A percentile compares a stretch with the other conserved stretches of the same genome.
These are phyloP conservation scores for Erebia aethiops DNA, from an alignment of 2,888 invertebrate species.

Conservation along the genomic window DNA sequence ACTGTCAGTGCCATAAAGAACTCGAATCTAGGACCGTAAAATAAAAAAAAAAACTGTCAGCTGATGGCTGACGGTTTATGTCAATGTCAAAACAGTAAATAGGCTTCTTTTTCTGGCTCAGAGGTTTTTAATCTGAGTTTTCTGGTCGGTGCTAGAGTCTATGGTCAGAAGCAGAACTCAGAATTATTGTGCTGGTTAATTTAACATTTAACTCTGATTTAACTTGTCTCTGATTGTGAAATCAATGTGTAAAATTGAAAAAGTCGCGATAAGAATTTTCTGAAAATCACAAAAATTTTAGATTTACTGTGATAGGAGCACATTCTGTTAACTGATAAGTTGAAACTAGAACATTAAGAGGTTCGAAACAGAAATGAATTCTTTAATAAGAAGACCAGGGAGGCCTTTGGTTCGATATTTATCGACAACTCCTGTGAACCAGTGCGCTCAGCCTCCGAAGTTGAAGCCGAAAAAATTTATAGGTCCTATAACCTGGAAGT, in stretches of 20 bases:
- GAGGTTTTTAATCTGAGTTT: no score
- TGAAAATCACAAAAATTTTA: conserved; percentile 1
- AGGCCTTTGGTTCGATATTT: conserved; percentile 56
- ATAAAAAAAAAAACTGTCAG: no score
- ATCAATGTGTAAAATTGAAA: no score
- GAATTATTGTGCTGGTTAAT: no score
- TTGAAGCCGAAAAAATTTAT: conserved; percentile 56
- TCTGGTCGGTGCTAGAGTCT: no score
- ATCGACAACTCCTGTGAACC: conserved; percentile 60
- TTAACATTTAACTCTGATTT: no score
- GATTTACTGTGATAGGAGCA: conserved; percentile 27
- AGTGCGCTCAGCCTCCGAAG: conserved; percentile 65
- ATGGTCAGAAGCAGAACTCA: no score
- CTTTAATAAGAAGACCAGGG: conserved; percentile 56
- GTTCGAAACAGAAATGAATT: conserved; percentile 57
- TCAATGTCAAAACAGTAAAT: no score
- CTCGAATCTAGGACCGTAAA: no score
- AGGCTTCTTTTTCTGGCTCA: no score
- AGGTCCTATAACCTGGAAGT: conserved; percentile 92
- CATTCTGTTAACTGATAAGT: conserved; percentile 37
- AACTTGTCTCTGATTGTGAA: background rate
- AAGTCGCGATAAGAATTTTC: background rate
- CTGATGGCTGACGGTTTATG: no score
- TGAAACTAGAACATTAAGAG: conserved; percentile 9
- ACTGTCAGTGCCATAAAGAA: no score